Base-by-base conservation (phyloP, 2,797 vertebrate species). In the Alosa sapidissima region DNA sequence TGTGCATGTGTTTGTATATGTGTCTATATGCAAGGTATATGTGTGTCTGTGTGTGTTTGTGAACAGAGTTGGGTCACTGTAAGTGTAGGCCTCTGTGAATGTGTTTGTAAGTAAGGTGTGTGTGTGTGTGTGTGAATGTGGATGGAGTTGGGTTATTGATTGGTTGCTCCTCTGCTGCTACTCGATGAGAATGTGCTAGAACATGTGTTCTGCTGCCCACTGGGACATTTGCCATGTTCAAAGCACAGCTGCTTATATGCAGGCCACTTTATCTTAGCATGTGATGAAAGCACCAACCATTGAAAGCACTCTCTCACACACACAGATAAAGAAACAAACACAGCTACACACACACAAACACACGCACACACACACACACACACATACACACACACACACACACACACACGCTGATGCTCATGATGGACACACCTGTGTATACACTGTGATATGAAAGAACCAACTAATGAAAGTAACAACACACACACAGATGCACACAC, bases 131-230 rank as follows among this genome's bases (percentile, higher is more conserved):
- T 58, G 19, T 58, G 55, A n/a, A 3, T 58, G 28, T 41, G 11
- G 13, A 14, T 28, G 13, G 2, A 36, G 33, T 36, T 72, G 65
- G 65, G 28, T 41, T 36, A 72, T 72, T 72, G 65, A 16, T 72
- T 72, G 13, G 28, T 72, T 14, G 10, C 1, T 41, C 11, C 65
- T 36, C 28, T 72, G 65, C 11, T 3, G 33, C 33, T 14, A 36
- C 65, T 41, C 33, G 13, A 72, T 72, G 28, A 72, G 65, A 72
- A 41, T 72, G 65, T 41, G 65, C 65, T 72, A 72, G 28, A 72
- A 72, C 65, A 72, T 36, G 65, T 36, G 65, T 72, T 72, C 33
- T 36, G 65, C 33, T 72, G 33, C 65, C 33, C 65, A 5, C 65
- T 41, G 41, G 65, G 13, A 72, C 13, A 14, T 41, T 14, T 72